Percentiles rank a stretch among this genome's conserved stretches.
phyloP scores from a whole-genome alignment of 2,888 invertebrate genomes.

The Cyrtodaria siliqua region DNA sequence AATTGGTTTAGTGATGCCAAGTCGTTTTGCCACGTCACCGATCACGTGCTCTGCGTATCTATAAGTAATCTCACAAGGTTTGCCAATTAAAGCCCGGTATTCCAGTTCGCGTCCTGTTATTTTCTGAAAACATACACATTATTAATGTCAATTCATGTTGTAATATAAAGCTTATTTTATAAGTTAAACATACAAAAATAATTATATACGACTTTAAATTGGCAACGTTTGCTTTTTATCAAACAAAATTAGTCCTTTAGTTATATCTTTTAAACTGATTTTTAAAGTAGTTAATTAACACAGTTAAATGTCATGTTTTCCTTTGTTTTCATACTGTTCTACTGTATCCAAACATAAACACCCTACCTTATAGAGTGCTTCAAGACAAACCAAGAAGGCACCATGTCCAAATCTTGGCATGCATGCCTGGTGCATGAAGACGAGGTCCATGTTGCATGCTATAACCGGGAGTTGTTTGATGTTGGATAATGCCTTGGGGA shows the following conservation, averaged over 20 bases:
- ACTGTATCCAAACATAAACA: too few relatives aligned
- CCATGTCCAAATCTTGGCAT: conserved; percentile 86
- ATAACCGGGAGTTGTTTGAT: conserved; percentile 83
- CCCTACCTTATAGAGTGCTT: conserved; percentile 84
- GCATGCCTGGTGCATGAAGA: conserved; percentile 85
- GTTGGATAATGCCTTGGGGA: conserved; percentile 68
- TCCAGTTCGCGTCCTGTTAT: conserved; percentile 83
- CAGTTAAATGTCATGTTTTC: too few relatives aligned
- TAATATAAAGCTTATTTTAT: too few relatives aligned
- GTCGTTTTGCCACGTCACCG: conserved; percentile 77
- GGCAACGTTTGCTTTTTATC: too few relatives aligned
- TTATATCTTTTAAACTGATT: too few relatives aligned
- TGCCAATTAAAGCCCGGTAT: conserved; percentile 84
- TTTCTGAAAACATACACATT: conserved; percentile 82
- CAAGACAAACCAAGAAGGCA: conserved; percentile 85
- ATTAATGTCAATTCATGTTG: too few relatives aligned
- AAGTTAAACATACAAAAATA: too few relatives aligned
- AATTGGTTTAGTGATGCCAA: conserved; percentile 82
- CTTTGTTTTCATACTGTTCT: too few relatives aligned
- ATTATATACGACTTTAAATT: too few relatives aligned
- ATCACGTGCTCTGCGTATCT: conserved; percentile 85
- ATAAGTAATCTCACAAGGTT: conserved; percentile 85
- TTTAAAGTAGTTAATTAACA: too few relatives aligned
- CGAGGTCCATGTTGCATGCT: conserved; percentile 86
- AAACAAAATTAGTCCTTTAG: too few relatives aligned